Base-by-base conservation (phyloP, 2,888 invertebrate genomes). In the Lissonota sp. region DNA sequence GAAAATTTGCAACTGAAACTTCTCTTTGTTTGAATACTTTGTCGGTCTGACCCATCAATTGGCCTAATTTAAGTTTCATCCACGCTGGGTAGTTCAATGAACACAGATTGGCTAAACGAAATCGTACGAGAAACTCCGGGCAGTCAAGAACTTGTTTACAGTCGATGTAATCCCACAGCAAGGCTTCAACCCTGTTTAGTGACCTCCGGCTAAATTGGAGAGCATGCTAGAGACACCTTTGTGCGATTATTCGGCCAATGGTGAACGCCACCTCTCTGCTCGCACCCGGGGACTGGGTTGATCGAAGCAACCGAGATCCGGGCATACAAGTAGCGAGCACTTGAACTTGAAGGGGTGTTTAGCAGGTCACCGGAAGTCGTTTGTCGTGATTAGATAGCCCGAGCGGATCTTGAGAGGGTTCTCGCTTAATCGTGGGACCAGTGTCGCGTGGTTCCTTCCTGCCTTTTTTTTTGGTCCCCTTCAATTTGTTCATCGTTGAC, bases 361-460 rank as follows among this genome's bases (percentile, higher is more conserved):
- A 72, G 70, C 26, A 26, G 62, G 57, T 42, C 55, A 14, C 26
- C 39, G 62, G 46, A 42, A 71, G 66, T 72, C 39, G 71, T 62
- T 72, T n/a, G 49, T 60, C 67, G 44, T 67, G 66, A 80, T 76
- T 62, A 67, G 60, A 60, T 72, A 63, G 67, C 57, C 70, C 66
- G 39, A 55, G 16, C 26, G 14, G 71, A 62, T 72, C 26, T 14
- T 26, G 42, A 37, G 60, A 6, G 7, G 37, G 44, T 46, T 26
- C 26, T 26, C 60, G 71, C 71, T 76, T 74, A 71, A 75, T 75
- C 58, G 42, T 53, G 67, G 26, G 67, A 6, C 37, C 37, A 16
- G 51, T 46, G 58, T 57, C 12, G 42, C 26, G 51, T 60, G 42
- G 10, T 40, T 14, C 51, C 16, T 26, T 60, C 49, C 60, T 39